These are phyloP conservation scores for Epinephelus malabaricus DNA, from an alignment of 2,797 vertebrate species.

Conservation along the genomic window DNA sequence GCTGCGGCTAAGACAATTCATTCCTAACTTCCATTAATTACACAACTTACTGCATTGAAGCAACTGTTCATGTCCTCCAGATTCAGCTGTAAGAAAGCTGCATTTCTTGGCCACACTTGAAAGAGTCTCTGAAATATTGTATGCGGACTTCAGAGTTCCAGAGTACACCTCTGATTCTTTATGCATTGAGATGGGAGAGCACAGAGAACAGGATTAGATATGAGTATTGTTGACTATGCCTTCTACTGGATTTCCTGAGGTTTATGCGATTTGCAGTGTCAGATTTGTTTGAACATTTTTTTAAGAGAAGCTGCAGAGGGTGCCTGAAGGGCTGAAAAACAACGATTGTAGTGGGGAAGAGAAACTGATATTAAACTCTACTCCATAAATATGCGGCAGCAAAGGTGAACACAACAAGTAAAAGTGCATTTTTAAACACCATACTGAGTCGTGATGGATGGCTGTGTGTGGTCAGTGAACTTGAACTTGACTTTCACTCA, in stretches of 20 bases:
- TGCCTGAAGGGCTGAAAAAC: neutral
- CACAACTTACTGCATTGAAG: too few relatives aligned
- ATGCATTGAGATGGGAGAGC: slow-evolving; percentile 4
- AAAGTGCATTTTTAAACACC: neutral
- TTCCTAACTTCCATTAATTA: too few relatives aligned
- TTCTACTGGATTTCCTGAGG: slow-evolving; percentile 1
- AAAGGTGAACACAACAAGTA: neutral
- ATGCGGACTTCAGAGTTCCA: neutral
- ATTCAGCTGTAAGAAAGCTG: neutral
- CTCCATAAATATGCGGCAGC: neutral
- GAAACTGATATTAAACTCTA: neutral
- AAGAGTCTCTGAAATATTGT: slow-evolving; percentile 4
- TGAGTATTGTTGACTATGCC: neutral
- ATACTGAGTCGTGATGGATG: neutral
- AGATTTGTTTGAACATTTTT: neutral
- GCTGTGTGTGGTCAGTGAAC: neutral
- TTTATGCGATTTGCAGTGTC: neutral
- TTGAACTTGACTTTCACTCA: slow-evolving; percentile 1
- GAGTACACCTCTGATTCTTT: slow-evolving; percentile 3
- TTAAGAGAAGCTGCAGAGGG: neutral
- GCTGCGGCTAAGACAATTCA: neutral
- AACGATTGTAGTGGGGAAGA: neutral
- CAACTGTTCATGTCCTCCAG: neutral
- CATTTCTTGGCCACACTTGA: neutral
- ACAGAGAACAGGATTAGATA: neutral